Base-by-base conservation (phyloP, 2,113 vertebrate genomes). In the Corythornis vintsioides region DNA sequence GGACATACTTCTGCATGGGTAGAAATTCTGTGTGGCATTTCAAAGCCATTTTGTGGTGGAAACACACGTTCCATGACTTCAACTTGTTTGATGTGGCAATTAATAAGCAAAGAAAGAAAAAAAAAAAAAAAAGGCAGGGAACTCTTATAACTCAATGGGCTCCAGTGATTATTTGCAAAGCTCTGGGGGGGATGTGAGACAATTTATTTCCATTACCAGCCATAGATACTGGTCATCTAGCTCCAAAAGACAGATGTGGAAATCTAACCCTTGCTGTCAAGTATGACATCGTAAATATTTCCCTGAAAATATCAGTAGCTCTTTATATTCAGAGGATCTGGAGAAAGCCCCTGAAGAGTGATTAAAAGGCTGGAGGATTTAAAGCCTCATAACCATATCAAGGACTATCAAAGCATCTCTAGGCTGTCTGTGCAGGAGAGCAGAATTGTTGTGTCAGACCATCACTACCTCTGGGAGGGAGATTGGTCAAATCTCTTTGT, bases 331-430 rank as follows among this genome's bases (percentile, higher is more conserved):
- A 82, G 66, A 57, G 33, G 43, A 69, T 93, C 61, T 90, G 63
- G 79, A 86, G 50, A 91, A 93, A 92, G 47, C 26, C 80, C 72
- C 93, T 79, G 70, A 91, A 89, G 92, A 71, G 61, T 60, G 35
- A 94, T 92, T 90, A 93, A 86, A 89, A 75, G 61, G 31, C 42
- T 89, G 89, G 35, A 65, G n/a, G 67, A 92, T 90, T 92, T 93
- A 57, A 63, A 91, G 78, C 59, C 61, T 88, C 56, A 13, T 19
- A 82, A 77, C 45, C 79, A 43, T 48, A 90, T 40, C 70, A 69
- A 60, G n/a, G 57, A 63, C 60, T 90, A 89, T 96, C 88, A 96
- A 95, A 94, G 83, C 71, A 66, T 67, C 65, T 83, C 88, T 73
- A 38, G 78, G 60, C 4, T 0, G 53, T 86, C 83, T 87, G 29